Base-by-base conservation (phyloP, 2,797 vertebrate species). In the Enteromius afrohamiltoni region DNA sequence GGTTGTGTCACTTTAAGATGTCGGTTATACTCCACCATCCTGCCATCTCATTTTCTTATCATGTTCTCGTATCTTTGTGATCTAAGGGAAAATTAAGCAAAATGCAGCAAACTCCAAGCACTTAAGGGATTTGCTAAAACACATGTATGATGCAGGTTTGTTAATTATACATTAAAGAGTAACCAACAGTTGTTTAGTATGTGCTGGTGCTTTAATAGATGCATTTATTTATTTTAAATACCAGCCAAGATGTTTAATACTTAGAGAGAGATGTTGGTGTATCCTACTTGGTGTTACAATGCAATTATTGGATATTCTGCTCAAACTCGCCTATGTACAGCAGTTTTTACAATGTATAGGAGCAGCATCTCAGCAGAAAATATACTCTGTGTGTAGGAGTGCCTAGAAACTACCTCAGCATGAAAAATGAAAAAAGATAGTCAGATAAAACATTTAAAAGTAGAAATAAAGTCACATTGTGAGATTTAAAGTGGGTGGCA, bases 1-100 rank as follows among this genome's bases (percentile, higher is more conserved):
- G 26, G 19, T 65, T 71, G 58, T 76, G 68, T 58, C 37, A 79
- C 64, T 65, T 86, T 76, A 65, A 80, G 75, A 86, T 31, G 26
- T 29, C 53, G 23, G 71, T 31, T 85, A 47, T 78, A 73, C 70
- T 62, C 40, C 9, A 60, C 23, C 58, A 51, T 79, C 17, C 60
- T 79, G 11, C 70, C 53, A 19, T 76, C 0, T 17, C 29, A 42
- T 29, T 47, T 64, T 1, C 17, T 55, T 7, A 70, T 23, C 11
- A 34, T 23, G 13, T 31, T 51, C 6, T n/a, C 3, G 5, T 37
- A 21, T 75, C 21, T 71, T 71, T 47, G 42, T 47, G 14, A 71
- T 47, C 2, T 47, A 1, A 49, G 45, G 16, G 26, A 14, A 34
- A 3, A 21, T 2, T 1, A 47, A 3, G 23, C 8, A 29, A 73